Evolutionary conservation across 2,888 invertebrate genomes (phyloP).

Genomic region (Cremastinae sp.): DNA sequence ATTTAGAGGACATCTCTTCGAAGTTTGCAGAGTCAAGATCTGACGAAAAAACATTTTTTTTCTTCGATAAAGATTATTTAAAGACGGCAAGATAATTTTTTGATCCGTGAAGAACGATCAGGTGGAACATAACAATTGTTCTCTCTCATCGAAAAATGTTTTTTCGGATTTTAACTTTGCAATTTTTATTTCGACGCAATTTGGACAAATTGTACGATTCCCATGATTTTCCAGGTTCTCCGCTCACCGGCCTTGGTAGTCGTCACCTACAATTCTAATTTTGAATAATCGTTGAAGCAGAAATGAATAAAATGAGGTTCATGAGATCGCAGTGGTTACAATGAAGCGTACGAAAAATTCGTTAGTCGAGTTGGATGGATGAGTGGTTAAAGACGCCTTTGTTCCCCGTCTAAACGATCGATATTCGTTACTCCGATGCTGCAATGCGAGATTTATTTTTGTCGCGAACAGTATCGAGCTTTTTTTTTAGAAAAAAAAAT

Average conservation of each 20-base stretch:
- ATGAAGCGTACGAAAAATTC: constrained; percentile 58
- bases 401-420: constrained; percentile 4
- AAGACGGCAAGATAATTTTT: no score
- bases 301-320: constrained; percentile 53
- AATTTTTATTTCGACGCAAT: neutral
- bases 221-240: neutral
- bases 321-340: constrained; percentile 33
- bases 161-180: neutral
- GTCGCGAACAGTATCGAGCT: neutral
- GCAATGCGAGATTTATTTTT: constrained; percentile 25
- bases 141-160: no score
- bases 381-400: constrained; percentile 77
- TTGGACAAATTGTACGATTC: neutral
- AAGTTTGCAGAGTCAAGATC: neutral
- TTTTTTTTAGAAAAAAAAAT: constrained; percentile 48
- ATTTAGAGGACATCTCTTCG: no score
- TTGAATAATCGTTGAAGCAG: constrained; percentile 40
- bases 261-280: constrained; percentile 68
- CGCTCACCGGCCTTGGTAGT: neutral
- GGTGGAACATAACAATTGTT: no score
- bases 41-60: neutral
- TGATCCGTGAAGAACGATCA: no score
- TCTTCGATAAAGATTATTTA: no score
- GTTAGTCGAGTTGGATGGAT: constrained; percentile 79
- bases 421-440: constrained; percentile 52